phyloP scores from a whole-genome alignment of 2,113 vertebrate genomes.

The Climacteris rufus region DNA sequence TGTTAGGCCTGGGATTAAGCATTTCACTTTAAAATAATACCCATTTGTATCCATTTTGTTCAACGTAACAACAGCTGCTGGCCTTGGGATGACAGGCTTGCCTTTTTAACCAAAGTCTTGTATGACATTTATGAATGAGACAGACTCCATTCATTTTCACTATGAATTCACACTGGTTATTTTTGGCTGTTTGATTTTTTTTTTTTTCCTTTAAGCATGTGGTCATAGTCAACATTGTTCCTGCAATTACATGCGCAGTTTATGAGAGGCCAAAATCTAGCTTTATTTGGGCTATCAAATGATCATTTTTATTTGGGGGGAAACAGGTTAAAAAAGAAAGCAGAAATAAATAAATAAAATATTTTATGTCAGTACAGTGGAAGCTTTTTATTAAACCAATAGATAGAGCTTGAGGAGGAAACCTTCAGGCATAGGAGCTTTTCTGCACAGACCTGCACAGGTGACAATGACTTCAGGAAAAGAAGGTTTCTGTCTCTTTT shows the following conservation, averaged over 20 bases:
- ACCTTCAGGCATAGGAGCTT: background rate
- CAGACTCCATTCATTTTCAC: conserved; percentile 68
- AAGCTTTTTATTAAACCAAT: background rate
- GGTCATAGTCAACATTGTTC: conserved; percentile 57
- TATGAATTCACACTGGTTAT: conserved; percentile 71
- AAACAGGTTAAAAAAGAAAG: background rate
- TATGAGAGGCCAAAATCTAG: conserved; percentile 15
- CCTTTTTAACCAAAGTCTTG: conserved; percentile 73
- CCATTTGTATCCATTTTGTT: conserved; percentile 91
- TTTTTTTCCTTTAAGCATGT: conserved; percentile 8
- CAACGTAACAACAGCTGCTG: conserved; percentile 86
- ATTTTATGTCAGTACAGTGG: background rate
- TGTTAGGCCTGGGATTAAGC: conserved; percentile 87
- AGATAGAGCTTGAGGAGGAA: background rate
- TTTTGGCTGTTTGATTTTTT: conserved; percentile 32
- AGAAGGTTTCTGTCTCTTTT: background rate
- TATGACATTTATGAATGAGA: conserved; percentile 84
- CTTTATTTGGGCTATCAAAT: conserved; percentile 30
- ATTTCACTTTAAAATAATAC: conserved; percentile 89
- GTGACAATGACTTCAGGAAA: accelerated
- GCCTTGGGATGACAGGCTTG: conserved; percentile 71
- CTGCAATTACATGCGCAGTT: conserved; percentile 47
- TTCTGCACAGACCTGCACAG: background rate
- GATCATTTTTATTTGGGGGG: background rate
- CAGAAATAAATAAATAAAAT: background rate